Base-by-base conservation (phyloP, 2,113 vertebrate genomes). In the Heterotilapia buettikoferi region DNA sequence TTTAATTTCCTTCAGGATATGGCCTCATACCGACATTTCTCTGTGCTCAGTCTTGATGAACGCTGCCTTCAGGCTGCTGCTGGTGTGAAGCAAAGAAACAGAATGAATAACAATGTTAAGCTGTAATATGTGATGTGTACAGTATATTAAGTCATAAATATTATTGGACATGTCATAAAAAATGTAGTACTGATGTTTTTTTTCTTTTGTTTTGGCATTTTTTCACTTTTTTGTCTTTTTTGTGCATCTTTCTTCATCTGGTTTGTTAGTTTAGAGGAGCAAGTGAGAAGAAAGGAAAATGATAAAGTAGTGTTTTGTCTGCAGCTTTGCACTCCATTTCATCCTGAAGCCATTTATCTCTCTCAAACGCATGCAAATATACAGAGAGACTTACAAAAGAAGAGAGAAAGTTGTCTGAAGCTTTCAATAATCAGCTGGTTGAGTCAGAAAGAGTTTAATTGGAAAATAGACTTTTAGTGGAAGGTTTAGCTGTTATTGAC, bases 1-100 rank as follows among this genome's bases (percentile, higher is more conserved):
- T 86, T 93, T 90, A 18, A 86, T 80, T 85, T 84, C 76, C 90
- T 84, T 45, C 66, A 86, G 89, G 84, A 91, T 59, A 68, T 63
- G 84, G 63, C 82, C 80, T 87, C 82, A 50, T 63, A 85, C 54
- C 19, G 63, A 31, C 86, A 84, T 92, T 82, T 78, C 87, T 89
- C 63, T 86, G n/a, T 78, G 87, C 87, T 81, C 84, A 87, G 84
- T 57, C 50, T 52, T 68, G 84, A 84, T 66, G 83, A 86, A 73
- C 19, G 47, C 66, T 87, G 12, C 43, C 91, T 89, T 31, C 83
- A 61, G 90, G 90, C 86, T 52, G 47, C 40, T 29, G 59, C 79
- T 63, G 91, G 7, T 66, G 63, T 56, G 53, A 9, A 84, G 76
- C 71, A 4, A n/a, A 66, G 29, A 57, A 52, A 63, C 82, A 80